Evolutionary conservation across 1,140 invertebrate genomes (phyloP).

Genomic region (Luehdorfia chinensis): DNA sequence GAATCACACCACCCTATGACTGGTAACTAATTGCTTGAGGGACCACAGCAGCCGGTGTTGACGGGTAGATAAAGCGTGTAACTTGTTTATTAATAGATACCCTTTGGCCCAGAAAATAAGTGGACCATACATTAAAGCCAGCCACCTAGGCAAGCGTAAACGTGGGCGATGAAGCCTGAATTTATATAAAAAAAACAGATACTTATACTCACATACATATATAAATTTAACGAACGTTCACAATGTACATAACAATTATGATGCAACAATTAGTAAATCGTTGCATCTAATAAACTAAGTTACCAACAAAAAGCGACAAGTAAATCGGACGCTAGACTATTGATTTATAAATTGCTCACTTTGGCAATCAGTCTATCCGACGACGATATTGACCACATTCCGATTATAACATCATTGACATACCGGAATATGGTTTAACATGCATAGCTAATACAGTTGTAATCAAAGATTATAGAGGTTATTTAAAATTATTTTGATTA

Average conservation of each 20-base stretch:
- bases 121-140: constrained; percentile 59
- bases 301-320: not conserved
- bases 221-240: too few species aligned
- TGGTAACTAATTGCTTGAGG: constrained; percentile 28
- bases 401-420: too few species aligned
- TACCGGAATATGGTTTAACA: too few species aligned
- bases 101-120: constrained; percentile 69
- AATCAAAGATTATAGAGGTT: too few species aligned
- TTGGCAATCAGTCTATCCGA: constrained; percentile 18
- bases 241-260: too few species aligned
- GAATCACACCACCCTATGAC: not conserved
- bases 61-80: constrained; percentile 59
- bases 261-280: too few species aligned
- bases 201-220: too few species aligned
- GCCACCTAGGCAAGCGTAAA: constrained; percentile 55
- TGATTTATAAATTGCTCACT: too few species aligned
- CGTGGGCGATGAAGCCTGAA: constrained; percentile 51
- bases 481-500: too few species aligned
- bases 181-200: constrained; percentile 16
- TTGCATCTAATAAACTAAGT: constrained; percentile 8
- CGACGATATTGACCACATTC: constrained; percentile 9
- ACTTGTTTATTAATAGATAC: constrained; percentile 66
- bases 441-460: too few species aligned
- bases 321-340: constrained; percentile 32
- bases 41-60: constrained; percentile 37